A percentile compares a stretch with the other conserved stretches of the same genome.
Conservation (phyloP, 2,888 invertebrate species). For the Epistrophe eligans region DNA sequence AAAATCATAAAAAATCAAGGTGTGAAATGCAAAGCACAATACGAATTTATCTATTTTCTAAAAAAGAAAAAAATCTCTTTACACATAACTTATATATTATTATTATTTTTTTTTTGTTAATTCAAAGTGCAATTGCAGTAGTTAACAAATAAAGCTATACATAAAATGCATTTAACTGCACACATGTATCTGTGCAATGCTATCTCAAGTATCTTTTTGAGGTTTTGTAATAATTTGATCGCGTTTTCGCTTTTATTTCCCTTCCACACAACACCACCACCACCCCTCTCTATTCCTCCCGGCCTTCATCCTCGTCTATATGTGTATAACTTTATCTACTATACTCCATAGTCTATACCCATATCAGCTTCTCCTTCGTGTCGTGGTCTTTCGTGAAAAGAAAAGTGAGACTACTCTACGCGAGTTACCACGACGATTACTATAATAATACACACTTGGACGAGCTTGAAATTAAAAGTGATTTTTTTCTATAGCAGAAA, state of each 20-base stretch:
- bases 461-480: conserved; percentile 75
- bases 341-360: background rate
- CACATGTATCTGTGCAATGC: conserved; percentile 48
- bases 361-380: conserved; percentile 47
- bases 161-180: conserved; percentile 54
- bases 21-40: conserved; percentile 27
- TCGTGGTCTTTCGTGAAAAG: conserved; percentile 69
- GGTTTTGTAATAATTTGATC: conserved; percentile 76
- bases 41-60: conserved; percentile 25
- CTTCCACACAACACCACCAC: conserved; percentile 18
- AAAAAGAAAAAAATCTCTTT: background rate
- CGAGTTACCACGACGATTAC: conserved; percentile 64
- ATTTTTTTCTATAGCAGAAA: conserved; percentile 47
- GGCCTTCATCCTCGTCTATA: conserved; percentile 7
- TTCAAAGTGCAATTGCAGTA: conserved; percentile 60
- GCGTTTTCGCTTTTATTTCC: conserved; percentile 74
- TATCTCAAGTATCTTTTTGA: conserved; percentile 74
- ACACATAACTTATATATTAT: background rate
- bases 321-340: background rate
- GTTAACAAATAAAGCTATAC: conserved; percentile 14
- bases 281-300: conserved; percentile 8
- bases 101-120: background rate
- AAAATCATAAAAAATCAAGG: conserved; percentile 14
- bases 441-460: conserved; percentile 66
- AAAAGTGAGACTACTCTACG: conserved; percentile 72